Conservation (phyloP, 2,797 vertebrate genomes). For the Vultur gryphus region DNA sequence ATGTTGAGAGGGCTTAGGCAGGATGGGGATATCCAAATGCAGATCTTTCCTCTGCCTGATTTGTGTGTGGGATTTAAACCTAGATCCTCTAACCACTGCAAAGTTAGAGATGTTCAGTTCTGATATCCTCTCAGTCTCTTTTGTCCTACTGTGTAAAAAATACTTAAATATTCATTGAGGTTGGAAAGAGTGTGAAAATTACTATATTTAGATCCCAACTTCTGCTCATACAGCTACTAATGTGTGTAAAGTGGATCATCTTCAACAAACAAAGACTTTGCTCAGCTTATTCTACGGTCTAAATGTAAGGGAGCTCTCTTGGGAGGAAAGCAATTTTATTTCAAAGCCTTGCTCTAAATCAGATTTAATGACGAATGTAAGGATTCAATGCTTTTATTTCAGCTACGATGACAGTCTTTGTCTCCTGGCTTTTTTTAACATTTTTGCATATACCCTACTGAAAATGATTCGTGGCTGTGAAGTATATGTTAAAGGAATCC, state of each 20-base stretch:
- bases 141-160: neutral
- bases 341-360: neutral
- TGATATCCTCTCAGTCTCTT: neutral
- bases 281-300: neutral
- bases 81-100: neutral
- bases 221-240: neutral
- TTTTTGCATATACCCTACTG: neutral
- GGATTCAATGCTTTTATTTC: neutral
- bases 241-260: neutral
- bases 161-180: slow-evolving; percentile 1
- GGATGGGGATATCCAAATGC: neutral
- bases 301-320: neutral
- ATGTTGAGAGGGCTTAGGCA: neutral
- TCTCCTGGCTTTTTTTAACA: neutral
- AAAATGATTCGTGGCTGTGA: neutral
- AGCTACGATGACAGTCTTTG: neutral
- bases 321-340: neutral
- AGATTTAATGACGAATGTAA: neutral
- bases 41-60: neutral
- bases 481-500: neutral
- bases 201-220: neutral
- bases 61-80: neutral
- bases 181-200: neutral
- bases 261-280: neutral
- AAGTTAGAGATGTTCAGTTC: neutral